Evolutionary conservation across 2,113 vertebrate genomes (phyloP), one percentile per base, ranked within the genome.

Genomic region (Peromyscus californicus): DNA sequence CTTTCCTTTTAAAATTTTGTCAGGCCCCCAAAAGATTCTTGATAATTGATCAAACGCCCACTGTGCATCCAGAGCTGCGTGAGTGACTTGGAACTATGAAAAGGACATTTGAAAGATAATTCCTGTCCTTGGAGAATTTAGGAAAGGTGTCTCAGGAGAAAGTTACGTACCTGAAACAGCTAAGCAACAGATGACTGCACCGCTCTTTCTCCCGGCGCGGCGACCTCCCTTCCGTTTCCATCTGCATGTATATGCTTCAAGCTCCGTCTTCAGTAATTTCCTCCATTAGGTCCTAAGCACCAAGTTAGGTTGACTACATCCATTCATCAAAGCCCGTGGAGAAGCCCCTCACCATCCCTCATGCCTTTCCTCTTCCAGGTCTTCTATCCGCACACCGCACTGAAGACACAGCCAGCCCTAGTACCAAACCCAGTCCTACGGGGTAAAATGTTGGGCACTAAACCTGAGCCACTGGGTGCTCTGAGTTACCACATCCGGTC

Each of bases 71-170:
- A 72, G 59, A 94, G 45, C 90, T 95, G 24, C 86, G 51, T 95
- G 83, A 86, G 39, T 82, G 92, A 87, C 74, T 76, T 88, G 82
- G 48, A 89, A 31, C 57, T 94, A 36, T 95, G 94, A 48, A 87
- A 91, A 96, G 65, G 36, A 95, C 92, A 63, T 80, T 79, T 93
- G 83, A 90, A 93, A 96, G 94, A 92, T 90, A 93, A 91, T 80
- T 59, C 45, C 61, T 87, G 11, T 79, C 76, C 91, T 97, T 95
- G 93, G 93, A 94, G 59, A 96, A 94, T 92, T 90, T 85, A 88
- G 45, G 61, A 89, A 84, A 89, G 88, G 67, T 76, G 33, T 92
- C 91, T 90, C 48, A 57, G 80, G 87, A 92, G 89, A 67, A 89
- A 31, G 36, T 39, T 75, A 76, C 15, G 54, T 59, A 79, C 39